Base-by-base conservation (phyloP, 2,797 vertebrate species). In the Notolepis coatsorum region DNA sequence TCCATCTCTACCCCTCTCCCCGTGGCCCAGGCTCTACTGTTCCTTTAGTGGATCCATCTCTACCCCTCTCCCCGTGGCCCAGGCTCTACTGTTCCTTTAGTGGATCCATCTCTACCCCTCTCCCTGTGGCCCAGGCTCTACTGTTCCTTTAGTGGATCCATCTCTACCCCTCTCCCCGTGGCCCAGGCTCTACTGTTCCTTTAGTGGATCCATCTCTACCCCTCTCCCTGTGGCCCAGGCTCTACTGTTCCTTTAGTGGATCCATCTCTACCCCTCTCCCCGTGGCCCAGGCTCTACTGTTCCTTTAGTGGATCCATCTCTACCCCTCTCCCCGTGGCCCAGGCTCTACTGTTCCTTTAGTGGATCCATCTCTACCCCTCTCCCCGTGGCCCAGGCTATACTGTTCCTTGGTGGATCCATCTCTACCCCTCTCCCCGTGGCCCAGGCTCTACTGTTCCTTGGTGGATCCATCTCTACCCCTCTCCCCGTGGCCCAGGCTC, bases 381-480 rank as follows among this genome's bases (percentile, higher is more conserved):
- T 83, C 77, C 84, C 68, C 66, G 52, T 85, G 81, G 84, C 78
- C 75, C 79, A 68, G 69, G 71, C 75, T 87, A 84, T 87, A 85
- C 82, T 75, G 84, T 85, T 88, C 84, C 88, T 87, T 92, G 90
- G 79, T 90, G 84, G n/a, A n/a, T n/a, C n/a, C n/a, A n/a, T n/a
- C n/a, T n/a, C n/a, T n/a, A n/a, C n/a, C 78, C 61, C 68, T 75
- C 54, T 83, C 77, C 84, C 68, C 66, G 52, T 85, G 81, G 84
- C 78, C 75, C 79, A 68, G 69, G 71, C 75, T 87, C 83, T 87
- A 85, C 82, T 75, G 84, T 85, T 88, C 84, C 88, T 87, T 92
- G 90, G 79, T 90, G 84, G n/a, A n/a, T n/a, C n/a, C n/a, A n/a
- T n/a, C n/a, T n/a, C n/a, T n/a, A n/a, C n/a, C 78, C 61, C 68